phyloP scores from a whole-genome alignment of 2,113 vertebrate species.

The Upupa epops region DNA sequence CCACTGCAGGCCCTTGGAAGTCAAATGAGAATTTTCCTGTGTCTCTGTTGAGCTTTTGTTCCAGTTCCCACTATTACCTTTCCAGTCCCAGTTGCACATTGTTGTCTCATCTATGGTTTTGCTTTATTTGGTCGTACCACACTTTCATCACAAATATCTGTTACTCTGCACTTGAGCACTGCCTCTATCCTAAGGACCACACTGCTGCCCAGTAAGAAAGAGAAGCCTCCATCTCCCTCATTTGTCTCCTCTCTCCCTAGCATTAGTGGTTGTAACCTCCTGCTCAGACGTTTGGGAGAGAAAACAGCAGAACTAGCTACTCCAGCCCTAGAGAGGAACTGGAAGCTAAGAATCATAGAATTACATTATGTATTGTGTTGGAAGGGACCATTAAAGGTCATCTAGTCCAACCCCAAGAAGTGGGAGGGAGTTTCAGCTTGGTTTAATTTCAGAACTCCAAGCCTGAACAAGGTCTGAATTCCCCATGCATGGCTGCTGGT shows the following conservation, averaged over 20 bases:
- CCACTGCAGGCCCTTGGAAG: rapidly evolving
- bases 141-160: background rate
- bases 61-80: background rate
- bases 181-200: background rate
- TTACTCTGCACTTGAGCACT: background rate
- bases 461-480: background rate
- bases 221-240: background rate
- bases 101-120: background rate
- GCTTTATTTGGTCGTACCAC: background rate
- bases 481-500: background rate
- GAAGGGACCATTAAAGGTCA: too few relatives aligned
- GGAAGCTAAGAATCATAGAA: background rate
- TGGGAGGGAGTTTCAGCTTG: background rate
- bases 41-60: background rate
- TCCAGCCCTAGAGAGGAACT: background rate
- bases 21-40: rapidly evolving
- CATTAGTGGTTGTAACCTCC: background rate
- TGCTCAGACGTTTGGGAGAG: background rate
- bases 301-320: background rate
- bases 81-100: background rate
- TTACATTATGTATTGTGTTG: too few relatives aligned
- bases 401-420: background rate
- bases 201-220: background rate
- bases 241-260: background rate
- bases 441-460: background rate